Base-by-base conservation (phyloP, 2,797 vertebrate species). In the Coregonus sp. region DNA sequence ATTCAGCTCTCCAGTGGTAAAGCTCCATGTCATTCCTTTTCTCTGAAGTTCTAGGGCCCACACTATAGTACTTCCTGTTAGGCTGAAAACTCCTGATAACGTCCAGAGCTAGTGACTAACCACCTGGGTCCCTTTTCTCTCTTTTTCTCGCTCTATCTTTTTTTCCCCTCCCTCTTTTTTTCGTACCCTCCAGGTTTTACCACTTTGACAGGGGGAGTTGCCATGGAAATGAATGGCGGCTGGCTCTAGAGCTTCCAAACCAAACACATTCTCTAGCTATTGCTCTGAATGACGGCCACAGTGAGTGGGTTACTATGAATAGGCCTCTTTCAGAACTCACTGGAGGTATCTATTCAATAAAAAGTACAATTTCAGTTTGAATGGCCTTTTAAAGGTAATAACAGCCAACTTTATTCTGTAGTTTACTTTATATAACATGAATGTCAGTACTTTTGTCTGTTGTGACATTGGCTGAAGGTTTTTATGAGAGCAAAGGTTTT, bases 181-280 rank as follows among this genome's bases (percentile, higher is more conserved):
- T 73, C 73, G 73, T 75, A 75, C 78, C 72, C 78, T 88, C 81
- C 72, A 85, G 85, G 79, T 86, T 84, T 83, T 85, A 79, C 82
- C 63, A 73, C 59, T 35, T 76, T 68, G 75, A 86, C 84, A 85
- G 83, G 79, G 70, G 80, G 70, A 70, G 71, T 73, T 79, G 56
- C 77, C 75, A 80, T 85, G 77, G 80, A 82, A 78, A 84, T 69
- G 81, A 86, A 86, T 85, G 73, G 75, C 78, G 75, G 75, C 69
- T 65, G 74, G 79, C 77, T 85, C 82, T 87, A 80, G 77, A 82
- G 81, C 72, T 75, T 78, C 82, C 81, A 80, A 78, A 73, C 80
- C 80, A 78, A 78, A 69, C 79, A 67, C 85, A 79, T 85, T 85
- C 82, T 82, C 69, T 81, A 69, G 72, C 72, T 63, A 78, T 54